A percentile compares a stretch with the other conserved stretches of the same genome.
phyloP scores from a whole-genome alignment of 30 jellyfish, hydroid and myxozoan genomes.

The Sanderia malayensis region DNA sequence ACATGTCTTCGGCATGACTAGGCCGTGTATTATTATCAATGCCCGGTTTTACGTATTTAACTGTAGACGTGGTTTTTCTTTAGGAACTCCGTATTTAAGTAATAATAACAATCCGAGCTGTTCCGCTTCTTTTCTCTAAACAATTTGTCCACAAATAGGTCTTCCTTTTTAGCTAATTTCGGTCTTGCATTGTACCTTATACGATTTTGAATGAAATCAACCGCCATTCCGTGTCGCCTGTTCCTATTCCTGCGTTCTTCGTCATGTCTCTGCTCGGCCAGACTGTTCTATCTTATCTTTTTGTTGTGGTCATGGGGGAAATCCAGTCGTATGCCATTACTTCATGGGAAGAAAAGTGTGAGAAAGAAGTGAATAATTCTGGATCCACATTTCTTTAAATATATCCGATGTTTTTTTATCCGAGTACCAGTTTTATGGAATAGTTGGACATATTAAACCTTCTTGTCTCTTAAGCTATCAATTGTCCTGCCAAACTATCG shows the following conservation, averaged over 20 bases:
- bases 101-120: background rate
- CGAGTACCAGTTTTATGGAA: no score
- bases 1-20: background rate
- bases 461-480: no score
- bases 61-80: background rate
- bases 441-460: no score
- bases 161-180: background rate
- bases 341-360: no score
- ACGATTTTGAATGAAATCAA: background rate
- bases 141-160: slow-evolving; percentile 6
- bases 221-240: slow-evolving; percentile 4
- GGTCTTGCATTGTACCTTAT: background rate
- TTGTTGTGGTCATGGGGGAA: background rate
- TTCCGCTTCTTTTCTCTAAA: background rate
- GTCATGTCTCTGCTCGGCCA: background rate
- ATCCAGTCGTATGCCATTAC: slow-evolving; percentile 11
- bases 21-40: background rate
- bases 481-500: no score
- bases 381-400: no score
- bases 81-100: slow-evolving; percentile 1
- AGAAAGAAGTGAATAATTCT: no score
- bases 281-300: background rate
- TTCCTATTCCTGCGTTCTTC: no score
- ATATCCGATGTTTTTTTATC: no score
- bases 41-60: slow-evolving; percentile 3